Evolutionary conservation across 1,140 invertebrate genomes (phyloP).

Genomic region (Drosophila simulans): DNA sequence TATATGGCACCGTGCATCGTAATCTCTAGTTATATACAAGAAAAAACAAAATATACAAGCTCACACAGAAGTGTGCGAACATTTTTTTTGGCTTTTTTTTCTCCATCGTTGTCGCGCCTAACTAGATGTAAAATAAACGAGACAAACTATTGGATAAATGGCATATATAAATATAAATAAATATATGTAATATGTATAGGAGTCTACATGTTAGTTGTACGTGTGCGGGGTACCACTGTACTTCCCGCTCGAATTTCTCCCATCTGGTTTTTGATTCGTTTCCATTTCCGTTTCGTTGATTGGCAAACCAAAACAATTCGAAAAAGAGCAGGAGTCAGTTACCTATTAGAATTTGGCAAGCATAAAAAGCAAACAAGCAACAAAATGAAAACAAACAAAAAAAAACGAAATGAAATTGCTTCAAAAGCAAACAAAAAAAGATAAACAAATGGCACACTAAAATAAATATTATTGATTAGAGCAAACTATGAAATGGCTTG

Average conservation of each 20-base stretch:
- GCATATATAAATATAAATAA: conserved; percentile 1
- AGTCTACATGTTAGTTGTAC: conserved; percentile 35
- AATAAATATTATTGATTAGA: conserved; percentile 51
- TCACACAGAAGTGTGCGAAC: conserved; percentile 19
- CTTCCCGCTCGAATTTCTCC: conserved; percentile 38
- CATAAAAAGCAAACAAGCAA: conserved; percentile 46
- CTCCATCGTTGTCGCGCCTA: conserved; percentile 58
- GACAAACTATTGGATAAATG: conserved; percentile 49
- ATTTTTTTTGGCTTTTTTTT: conserved; percentile 46
- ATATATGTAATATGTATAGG: conserved; percentile 49
- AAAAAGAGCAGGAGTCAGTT: conserved; percentile 84
- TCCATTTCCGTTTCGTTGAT: conserved; percentile 68
- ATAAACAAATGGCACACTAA: conserved; percentile 54
- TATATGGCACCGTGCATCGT: conserved; percentile 51
- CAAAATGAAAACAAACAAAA: conserved; percentile 43
- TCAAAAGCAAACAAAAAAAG: conserved; percentile 76
- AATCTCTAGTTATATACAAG: conserved; percentile 38
- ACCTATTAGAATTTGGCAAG: conserved; percentile 84
- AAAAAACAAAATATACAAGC: conserved; percentile 11
- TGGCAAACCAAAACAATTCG: conserved; percentile 77
- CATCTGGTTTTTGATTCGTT: conserved; percentile 47
- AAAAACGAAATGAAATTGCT: conserved; percentile 58
- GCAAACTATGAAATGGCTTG: conserved; percentile 56
- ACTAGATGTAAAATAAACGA: conserved; percentile 56
- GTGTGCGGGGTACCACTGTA: conserved; percentile 51